Conservation (phyloP, 2,113 vertebrate species). For the Cyanoderma ruficeps region DNA sequence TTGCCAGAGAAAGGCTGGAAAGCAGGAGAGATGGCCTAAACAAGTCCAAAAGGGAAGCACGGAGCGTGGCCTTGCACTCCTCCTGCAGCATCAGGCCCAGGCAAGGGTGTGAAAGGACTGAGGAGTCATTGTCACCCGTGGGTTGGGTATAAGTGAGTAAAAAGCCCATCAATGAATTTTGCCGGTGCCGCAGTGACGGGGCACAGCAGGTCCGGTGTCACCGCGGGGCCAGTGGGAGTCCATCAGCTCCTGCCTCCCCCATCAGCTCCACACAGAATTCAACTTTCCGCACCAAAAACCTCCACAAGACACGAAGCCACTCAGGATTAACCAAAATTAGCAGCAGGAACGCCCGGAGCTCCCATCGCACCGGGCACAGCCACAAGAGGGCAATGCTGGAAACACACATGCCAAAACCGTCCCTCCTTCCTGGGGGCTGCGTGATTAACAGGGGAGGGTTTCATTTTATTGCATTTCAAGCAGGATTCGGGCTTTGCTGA, state of each 20-base stretch:
- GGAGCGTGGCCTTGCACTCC: not conserved
- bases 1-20: not conserved
- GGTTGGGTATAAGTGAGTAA: not conserved
- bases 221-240: rapidly evolving
- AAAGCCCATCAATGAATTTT: not conserved
- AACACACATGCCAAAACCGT: rapidly evolving
- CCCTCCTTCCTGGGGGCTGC: not conserved
- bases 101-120: not conserved
- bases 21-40: not conserved
- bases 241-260: not conserved
- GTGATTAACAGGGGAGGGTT: not conserved
- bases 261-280: not conserved
- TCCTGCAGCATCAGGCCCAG: not conserved
- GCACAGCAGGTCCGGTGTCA: not conserved
- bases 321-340: not conserved
- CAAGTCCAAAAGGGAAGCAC: not conserved
- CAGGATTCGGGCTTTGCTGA: not conserved
- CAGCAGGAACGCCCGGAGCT: not conserved
- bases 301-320: not conserved
- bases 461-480: not conserved
- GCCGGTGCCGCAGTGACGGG: not conserved
- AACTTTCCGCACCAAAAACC: not conserved
- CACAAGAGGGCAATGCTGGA: not conserved
- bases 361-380: not conserved
- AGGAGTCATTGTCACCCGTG: rapidly evolving